phyloP scores from a whole-genome alignment of 1,140 invertebrate species.

The Neoseiulus cucumeris region DNA sequence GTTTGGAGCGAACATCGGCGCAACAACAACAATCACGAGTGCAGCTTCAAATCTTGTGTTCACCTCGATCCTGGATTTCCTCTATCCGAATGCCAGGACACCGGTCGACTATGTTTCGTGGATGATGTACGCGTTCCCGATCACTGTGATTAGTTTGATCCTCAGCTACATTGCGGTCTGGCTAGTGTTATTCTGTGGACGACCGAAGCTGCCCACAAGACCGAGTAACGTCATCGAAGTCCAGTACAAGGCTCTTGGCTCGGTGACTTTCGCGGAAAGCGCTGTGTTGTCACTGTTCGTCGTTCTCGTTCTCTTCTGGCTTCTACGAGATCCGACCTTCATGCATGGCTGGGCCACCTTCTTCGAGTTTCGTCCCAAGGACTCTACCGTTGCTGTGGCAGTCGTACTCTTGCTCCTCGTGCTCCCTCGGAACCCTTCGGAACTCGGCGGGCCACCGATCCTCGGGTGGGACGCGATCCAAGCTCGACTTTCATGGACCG shows the following conservation, averaged over 20 bases:
- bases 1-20: neutral
- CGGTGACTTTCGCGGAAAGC: slow-evolving; percentile 31
- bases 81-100: neutral
- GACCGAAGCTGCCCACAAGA: neutral
- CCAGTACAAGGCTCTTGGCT: neutral
- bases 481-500: neutral
- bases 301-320: slow-evolving; percentile 34
- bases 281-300: slow-evolving; percentile 30
- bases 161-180: neutral
- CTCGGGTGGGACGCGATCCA: neutral
- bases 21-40: neutral
- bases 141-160: neutral
- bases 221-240: neutral
- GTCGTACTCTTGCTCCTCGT: neutral
- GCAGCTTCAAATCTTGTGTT: neutral
- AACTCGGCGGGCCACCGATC: neutral
- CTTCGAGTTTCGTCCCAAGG: slow-evolving; percentile 22
- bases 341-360: slow-evolving; percentile 33
- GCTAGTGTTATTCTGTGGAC: neutral
- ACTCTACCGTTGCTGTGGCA: neutral
- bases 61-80: neutral
- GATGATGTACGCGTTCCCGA: neutral
- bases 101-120: neutral
- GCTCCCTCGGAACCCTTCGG: neutral
- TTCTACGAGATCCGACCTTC: slow-evolving; percentile 34